phyloP scores from a whole-genome alignment of 2,888 invertebrate species.

The Bhutanitis thaidina region DNA sequence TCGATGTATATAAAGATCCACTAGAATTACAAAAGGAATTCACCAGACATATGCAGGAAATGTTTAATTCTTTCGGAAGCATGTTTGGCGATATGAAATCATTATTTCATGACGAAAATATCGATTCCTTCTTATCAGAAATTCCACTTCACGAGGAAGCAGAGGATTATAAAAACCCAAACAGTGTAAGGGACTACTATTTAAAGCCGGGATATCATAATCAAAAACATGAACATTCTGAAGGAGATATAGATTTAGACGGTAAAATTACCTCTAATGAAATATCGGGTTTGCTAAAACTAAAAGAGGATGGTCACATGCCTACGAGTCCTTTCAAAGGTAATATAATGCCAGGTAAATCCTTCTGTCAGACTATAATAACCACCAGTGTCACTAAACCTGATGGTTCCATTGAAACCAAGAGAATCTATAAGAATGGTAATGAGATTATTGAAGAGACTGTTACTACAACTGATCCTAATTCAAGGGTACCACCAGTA shows the following conservation, averaged over 20 bases:
- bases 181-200: conserved; percentile 61
- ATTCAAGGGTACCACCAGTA: conserved; percentile 31
- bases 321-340: conserved; percentile 28
- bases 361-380: conserved; percentile 66
- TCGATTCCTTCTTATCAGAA: conserved; percentile 33
- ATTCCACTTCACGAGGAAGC: conserved; percentile 22
- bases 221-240: conserved; percentile 36
- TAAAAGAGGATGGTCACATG: conserved; percentile 48
- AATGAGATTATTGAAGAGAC: conserved; percentile 64
- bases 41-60: conserved; percentile 57
- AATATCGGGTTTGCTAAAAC: conserved; percentile 61
- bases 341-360: conserved; percentile 33
- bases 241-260: conserved; percentile 61
- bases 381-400: conserved; percentile 66
- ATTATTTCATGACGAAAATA: conserved; percentile 45
- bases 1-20: conserved; percentile 35
- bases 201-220: conserved; percentile 65
- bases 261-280: conserved; percentile 67
- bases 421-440: conserved; percentile 62
- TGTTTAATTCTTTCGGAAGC: conserved; percentile 55
- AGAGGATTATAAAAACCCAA: conserved; percentile 41
- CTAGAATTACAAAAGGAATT: conserved; percentile 53
- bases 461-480: conserved; percentile 36
- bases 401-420: conserved; percentile 64
- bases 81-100: conserved; percentile 59